Evolutionary conservation across 2,888 invertebrate genomes (phyloP), one percentile per base, ranked within the genome.

Genomic region (Lasioglossum figueresi): DNA sequence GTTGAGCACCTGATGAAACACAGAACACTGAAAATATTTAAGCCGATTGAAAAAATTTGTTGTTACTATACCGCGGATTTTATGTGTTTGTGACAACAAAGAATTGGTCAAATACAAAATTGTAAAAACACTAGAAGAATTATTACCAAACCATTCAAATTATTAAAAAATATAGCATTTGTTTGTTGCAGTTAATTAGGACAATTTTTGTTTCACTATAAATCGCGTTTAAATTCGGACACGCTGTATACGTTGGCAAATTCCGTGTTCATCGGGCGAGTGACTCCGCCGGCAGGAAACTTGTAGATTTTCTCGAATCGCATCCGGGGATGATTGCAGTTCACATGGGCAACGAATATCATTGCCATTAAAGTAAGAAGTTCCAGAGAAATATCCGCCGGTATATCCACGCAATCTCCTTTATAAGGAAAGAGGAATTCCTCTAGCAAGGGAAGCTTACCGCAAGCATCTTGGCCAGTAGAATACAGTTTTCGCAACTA

Each of bases 401-500:
- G 56, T 56, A 48, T 68, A 43, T 16, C 68, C 56, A 16, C 76
- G 56, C 31, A n/a, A 16, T 52, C 45, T 70, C 76, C 52, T 77
- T 77, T 56, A 77, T 70, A 37, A 52, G 48, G 70, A 19, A 70
- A 52, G 12, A n/a, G 52, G 52, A 77, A 77, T 77, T 77, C 70
- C 77, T 12, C 19, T 27, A 27, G 10, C 52, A 40, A 19, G 16
- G n/a, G 37, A 77, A 70, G 68, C 52, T 70, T 40, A 37, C 70
- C 77, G 70, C 77, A 77, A 70, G 70, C 52, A 77, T 70, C 77
- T 52, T 70, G 48, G 19, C 34, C 68, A 19, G 37, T n/a, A 5
- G 77, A 40, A 70, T 48, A 40, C 45, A 66, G 52, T 66, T 70
- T 70, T 66, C 52, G 40, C 68, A 77, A 77, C 77, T 70, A 77